phyloP scores from a whole-genome alignment of 2,797 vertebrate species.

The Heliangelus exortis region DNA sequence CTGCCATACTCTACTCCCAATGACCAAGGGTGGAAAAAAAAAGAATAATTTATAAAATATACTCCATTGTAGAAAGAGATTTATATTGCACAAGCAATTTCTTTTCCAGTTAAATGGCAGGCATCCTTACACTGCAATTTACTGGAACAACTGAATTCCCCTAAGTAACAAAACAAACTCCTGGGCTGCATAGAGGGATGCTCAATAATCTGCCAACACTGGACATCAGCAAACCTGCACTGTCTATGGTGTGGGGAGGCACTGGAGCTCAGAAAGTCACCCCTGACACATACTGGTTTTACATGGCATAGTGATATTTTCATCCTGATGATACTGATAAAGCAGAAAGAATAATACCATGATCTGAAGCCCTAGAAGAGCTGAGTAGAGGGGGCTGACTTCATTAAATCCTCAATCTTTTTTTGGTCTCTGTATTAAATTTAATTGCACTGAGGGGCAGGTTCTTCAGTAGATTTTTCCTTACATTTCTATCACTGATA shows the following conservation, averaged over 20 bases:
- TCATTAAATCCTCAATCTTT: not conserved
- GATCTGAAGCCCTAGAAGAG: not conserved
- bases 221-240: not conserved
- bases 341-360: not conserved
- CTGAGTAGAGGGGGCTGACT: not conserved
- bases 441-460: not conserved
- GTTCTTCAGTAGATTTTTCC: not conserved
- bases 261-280: not conserved
- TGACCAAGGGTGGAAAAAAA: not conserved
- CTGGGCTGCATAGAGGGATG: not conserved
- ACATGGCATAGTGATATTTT: not conserved
- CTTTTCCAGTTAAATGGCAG: conserved; percentile 40
- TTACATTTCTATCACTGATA: not conserved
- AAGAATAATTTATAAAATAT: not conserved
- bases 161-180: conserved; percentile 24
- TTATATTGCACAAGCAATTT: conserved; percentile 11
- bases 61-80: not conserved
- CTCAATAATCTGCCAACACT: not conserved
- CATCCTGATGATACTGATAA: not conserved
- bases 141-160: conserved; percentile 15
- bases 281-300: not conserved
- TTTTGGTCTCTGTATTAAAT: not conserved
- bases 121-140: conserved; percentile 32
- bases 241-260: not conserved
- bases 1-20: not conserved